These are phyloP conservation scores for Antechinus flavipes DNA, from an alignment of 2,113 vertebrate species.

Conservation along the genomic window DNA sequence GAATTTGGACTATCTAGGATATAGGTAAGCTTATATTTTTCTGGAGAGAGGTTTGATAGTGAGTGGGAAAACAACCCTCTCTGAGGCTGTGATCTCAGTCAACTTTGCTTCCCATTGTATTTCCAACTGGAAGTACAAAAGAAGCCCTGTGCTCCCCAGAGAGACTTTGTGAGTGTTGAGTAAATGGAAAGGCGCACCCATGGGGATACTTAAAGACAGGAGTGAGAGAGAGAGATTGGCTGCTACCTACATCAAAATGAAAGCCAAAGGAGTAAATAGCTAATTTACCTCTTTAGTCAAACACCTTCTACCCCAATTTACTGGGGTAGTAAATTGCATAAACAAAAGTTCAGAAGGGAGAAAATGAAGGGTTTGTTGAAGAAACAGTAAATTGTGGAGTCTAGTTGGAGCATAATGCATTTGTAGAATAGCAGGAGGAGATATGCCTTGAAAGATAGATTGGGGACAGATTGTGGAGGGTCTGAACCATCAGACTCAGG, in stretches of 20 bases:
- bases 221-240: not conserved
- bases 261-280: not conserved
- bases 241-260: not conserved
- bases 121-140: not conserved
- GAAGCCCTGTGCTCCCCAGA: not conserved
- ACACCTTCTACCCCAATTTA: not conserved
- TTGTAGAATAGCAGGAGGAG: not conserved
- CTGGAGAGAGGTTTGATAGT: not conserved
- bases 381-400: not conserved
- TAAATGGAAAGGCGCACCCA: not conserved
- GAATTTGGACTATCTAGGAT: not conserved
- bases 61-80: not conserved
- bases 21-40: not conserved
- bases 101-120: not conserved
- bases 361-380: not conserved
- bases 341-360: not conserved
- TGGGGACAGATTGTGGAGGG: not conserved
- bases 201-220: not conserved
- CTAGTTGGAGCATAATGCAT: not conserved
- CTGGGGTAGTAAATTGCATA: not conserved
- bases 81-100: not conserved
- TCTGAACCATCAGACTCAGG: not conserved
- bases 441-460: not conserved
- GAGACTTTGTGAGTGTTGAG: not conserved
- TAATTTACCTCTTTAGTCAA: not conserved